phyloP scores from a whole-genome alignment of 2,113 vertebrate species.

The Crotalus helleri region DNA sequence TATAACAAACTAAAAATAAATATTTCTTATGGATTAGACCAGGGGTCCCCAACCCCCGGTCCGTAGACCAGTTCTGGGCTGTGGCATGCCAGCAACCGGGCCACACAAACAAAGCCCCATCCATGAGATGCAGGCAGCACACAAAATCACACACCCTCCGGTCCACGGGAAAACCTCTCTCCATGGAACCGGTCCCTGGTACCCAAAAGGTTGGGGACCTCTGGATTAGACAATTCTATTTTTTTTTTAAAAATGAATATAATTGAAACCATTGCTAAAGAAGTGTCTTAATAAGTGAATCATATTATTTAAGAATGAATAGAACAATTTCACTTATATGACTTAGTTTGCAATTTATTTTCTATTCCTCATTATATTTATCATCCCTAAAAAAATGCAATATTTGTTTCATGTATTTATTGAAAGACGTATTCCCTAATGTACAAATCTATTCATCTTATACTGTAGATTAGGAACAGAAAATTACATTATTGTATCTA shows the following conservation, averaged over 20 bases:
- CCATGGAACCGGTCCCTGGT: too few relatives aligned
- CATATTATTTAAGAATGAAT: conserved; percentile 47
- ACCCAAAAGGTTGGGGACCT: too few relatives aligned
- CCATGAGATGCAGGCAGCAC: too few relatives aligned
- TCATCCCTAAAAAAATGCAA: conserved; percentile 33
- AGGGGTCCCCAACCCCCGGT: too few relatives aligned
- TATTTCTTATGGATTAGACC: neutral
- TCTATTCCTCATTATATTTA: conserved; percentile 40
- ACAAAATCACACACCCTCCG: too few relatives aligned
- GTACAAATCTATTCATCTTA: conserved; percentile 32
- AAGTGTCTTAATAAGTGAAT: conserved; percentile 50
- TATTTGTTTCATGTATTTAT: conserved; percentile 38
- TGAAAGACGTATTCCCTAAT: conserved; percentile 44
- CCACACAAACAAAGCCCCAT: too few relatives aligned
- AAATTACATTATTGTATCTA: conserved; percentile 7
- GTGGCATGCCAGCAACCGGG: too few relatives aligned
- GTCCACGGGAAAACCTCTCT: too few relatives aligned
- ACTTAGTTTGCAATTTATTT: conserved; percentile 48
- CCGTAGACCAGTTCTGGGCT: too few relatives aligned
- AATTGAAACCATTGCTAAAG: conserved; percentile 52
- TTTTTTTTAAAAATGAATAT: conserved; percentile 26
- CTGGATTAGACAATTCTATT: conserved; percentile 22
- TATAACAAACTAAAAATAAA: conserved; percentile 2
- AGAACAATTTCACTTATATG: conserved; percentile 47
- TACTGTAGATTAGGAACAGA: neutral